Base-by-base conservation (phyloP, 2,797 vertebrate species). In the Staurois parvus region DNA sequence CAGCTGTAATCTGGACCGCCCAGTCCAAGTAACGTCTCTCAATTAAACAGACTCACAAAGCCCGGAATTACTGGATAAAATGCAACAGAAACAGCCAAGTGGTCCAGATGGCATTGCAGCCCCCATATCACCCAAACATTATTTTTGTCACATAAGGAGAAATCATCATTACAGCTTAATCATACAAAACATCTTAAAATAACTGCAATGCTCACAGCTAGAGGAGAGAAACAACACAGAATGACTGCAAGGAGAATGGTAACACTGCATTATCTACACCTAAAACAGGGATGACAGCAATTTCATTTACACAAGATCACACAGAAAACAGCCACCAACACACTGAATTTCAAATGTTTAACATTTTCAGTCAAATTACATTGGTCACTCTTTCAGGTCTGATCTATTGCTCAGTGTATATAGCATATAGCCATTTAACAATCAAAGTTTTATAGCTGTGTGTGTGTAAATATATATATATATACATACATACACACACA, bases 121-220 rank as follows among this genome's bases (percentile, higher is more conserved):
- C 81, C 81, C 70, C 70, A 68, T 37, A 75, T 67, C 81, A 83
- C 81, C 72, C 72, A 83, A 83, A 83, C 72, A 83, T 37, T 73
- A 73, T 48, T 74, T 83, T 34, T 75, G 59, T 83, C 72, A 83
- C 81, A 74, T 74, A 82, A 74, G 69, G 69, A 74, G 52, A 66
- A 70, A 42, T 29, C 72, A 42, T 83, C 72, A 75, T 75, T 83
- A 66, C 72, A 66, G 72, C 72, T 32, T 75, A 74, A 74, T 75
- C 37, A 74, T 67, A 83, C 56, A 32, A 74, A 75, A 83, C 59
- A 74, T 32, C 72, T 62, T 67, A 81, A 73, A 72, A 72, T 81
- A 81, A 64, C 79, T 28, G 34, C 79, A 24, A 11, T 10, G 48
- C 34, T 29, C 67, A 52, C 66, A 30, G 40, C 12, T 30, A 15